Base-by-base conservation (phyloP, 1,140 invertebrate genomes). In the Lucilia sericata region DNA sequence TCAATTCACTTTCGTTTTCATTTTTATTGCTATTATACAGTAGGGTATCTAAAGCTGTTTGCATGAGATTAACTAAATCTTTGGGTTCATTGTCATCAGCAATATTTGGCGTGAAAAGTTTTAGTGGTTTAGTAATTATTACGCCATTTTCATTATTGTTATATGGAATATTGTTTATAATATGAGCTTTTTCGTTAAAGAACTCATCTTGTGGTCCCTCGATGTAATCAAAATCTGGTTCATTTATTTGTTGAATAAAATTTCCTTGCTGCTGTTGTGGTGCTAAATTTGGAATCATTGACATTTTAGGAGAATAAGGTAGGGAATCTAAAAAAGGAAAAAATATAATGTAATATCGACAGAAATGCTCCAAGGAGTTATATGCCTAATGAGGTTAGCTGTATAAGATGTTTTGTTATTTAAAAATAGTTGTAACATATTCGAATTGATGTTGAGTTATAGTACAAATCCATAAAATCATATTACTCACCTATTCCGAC, bases 41-140 rank as follows among this genome's bases (percentile, higher is more conserved):
- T 14, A 84, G 51, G 12, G 76, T 10, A n/a, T 84, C 83, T 17
- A 84, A 55, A 19, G 84, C 80, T 13, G 51, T 82, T 17, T 84
- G 78, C 36, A 84, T 82, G 2, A 84, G 47, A 21, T 74, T 82
- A 5, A 74, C 21, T 21, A 80, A 36, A 21, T 82, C 55, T 13
- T 42, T 14, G 1, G 78, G 14, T 17, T 55, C 76, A 49, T 47
- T 47, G 0, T 9, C 34, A 74, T 5, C 5, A 42, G 5, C 42
- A 25, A 19, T 5, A 4, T 47, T 14, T 17, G 30, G 34, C 30
- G 2, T 76, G 12, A n/a, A 75, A 4, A 17, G 17, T 14, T 10
- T 74, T 42, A 30, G 5, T 36, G 42, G 75, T 5, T 8, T 8
- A 19, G 12, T 36, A 36, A 36, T 76, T 17, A 36, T 47, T 0